phyloP scores from a whole-genome alignment of 2,797 vertebrate species.

The Cynopterus sphinx region DNA sequence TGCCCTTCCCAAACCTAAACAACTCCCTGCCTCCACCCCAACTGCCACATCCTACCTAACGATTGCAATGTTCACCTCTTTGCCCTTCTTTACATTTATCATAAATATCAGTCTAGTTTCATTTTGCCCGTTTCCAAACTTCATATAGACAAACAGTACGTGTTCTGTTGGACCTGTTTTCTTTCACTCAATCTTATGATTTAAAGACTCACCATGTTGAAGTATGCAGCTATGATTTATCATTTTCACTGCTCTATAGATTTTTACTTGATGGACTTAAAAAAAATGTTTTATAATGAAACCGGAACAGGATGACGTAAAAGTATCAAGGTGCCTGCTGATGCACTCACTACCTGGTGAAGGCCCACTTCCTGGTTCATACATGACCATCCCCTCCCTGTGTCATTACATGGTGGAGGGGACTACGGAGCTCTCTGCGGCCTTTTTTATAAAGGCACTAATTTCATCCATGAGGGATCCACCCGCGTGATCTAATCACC shows the following conservation, averaged over 20 bases:
- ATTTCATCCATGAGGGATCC: neutral
- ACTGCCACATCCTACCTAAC: neutral
- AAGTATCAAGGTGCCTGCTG: neutral
- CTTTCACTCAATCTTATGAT: neutral
- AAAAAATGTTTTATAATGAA: neutral
- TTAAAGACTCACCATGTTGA: neutral
- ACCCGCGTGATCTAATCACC: neutral
- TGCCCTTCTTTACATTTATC: neutral
- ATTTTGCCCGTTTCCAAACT: neutral
- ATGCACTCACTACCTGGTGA: neutral
- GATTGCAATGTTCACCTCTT: neutral
- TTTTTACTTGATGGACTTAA: neutral
- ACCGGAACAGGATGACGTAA: neutral
- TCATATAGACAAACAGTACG: neutral
- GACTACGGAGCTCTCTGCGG: neutral
- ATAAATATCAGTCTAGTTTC: neutral
- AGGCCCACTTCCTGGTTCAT: neutral
- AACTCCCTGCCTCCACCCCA: accelerated
- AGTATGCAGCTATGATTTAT: neutral
- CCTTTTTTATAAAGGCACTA: neutral
- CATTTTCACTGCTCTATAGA: neutral
- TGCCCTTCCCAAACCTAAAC: neutral
- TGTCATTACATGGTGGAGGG: neutral
- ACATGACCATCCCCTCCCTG: no score
- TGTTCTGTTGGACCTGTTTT: neutral